Evolutionary conservation across 2,888 invertebrate genomes (phyloP), one percentile per base, ranked within the genome.

Genomic region (Chironomus riparius): DNA sequence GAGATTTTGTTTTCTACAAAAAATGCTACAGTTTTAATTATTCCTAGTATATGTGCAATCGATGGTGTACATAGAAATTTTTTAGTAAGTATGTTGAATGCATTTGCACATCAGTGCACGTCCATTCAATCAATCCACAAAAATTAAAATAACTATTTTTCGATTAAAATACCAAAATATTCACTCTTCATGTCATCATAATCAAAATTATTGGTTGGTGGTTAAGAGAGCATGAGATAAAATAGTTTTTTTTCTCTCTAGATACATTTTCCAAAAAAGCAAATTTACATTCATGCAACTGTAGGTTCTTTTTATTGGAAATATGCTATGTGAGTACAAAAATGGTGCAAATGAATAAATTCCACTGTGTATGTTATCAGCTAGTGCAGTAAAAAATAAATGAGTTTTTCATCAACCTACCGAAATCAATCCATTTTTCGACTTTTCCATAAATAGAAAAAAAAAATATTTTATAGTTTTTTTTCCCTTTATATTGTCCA

Each of bases 401-500:
- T 56, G 13, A 56, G 15, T 56, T 56, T 56, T 56, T 12, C 22
- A 21, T 18, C 18, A 73, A 73, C 73, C 13, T 62, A 73, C 73
- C 73, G 2, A 68, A 72, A 71, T 65, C 48, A 75, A 76, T 75
- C 75, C 70, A 77, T 48, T 70, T 71, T 73, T 70, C 70, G 28
- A 48, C 75, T 77, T 10, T 38, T 38, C 10, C 7, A 38, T 38
- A 38, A 38, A 38, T 10, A 38, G 10, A 38, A 38, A 38, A 38
- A 38, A 38, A 1, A 38, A 38, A 2, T 10, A 38, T 10, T 10
- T 38, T 3, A 3, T 28, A 4, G 28, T 4, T 28, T 4, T 4
- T 4, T 28, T 28, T 28, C 4, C 1, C 4, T 5, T 28, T 28
- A 24, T 24, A 24, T 3, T 24, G 22, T 28, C 3, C 28, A 28